These are phyloP conservation scores for Heliconius ismenius DNA, from an alignment of 2,888 invertebrate species.

Conservation along the genomic window DNA sequence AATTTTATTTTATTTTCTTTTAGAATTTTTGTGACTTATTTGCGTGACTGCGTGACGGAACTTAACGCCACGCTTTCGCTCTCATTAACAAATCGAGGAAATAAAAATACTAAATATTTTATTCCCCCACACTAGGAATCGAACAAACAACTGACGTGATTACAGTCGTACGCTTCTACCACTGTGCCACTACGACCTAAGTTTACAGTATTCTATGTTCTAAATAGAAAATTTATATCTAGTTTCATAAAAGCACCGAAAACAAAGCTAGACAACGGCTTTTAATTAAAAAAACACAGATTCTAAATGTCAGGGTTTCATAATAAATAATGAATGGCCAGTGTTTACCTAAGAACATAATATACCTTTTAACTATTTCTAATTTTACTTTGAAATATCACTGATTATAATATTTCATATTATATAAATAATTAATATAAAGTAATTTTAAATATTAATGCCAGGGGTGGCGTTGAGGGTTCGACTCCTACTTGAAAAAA, in stretches of 20 bases:
- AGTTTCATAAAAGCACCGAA: conserved; percentile 7
- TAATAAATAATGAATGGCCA: conserved; percentile 17
- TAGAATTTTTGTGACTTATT: neutral
- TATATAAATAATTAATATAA: neutral
- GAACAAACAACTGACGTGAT: too few species aligned
- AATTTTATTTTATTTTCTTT: neutral
- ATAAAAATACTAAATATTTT: too few species aligned
- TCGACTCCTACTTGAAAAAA: neutral
- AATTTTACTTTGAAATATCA: neutral
- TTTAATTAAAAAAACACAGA: conserved; percentile 15
- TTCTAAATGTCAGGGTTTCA: neutral
- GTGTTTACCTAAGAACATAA: conserved; percentile 6
- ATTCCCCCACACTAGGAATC: too few species aligned
- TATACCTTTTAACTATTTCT: neutral
- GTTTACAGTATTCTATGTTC: too few species aligned
- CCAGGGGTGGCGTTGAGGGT: neutral
- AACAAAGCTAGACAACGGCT: conserved; percentile 18
- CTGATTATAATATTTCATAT: neutral
- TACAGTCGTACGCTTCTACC: too few species aligned
- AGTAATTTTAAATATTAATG: neutral
- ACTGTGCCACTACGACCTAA: too few species aligned
- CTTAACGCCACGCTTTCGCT: neutral
- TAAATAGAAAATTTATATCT: neutral
- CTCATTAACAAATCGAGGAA: neutral
- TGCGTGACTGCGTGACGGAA: too few species aligned